Conservation (phyloP, 2,797 vertebrate genomes). For the Tinamus major region DNA sequence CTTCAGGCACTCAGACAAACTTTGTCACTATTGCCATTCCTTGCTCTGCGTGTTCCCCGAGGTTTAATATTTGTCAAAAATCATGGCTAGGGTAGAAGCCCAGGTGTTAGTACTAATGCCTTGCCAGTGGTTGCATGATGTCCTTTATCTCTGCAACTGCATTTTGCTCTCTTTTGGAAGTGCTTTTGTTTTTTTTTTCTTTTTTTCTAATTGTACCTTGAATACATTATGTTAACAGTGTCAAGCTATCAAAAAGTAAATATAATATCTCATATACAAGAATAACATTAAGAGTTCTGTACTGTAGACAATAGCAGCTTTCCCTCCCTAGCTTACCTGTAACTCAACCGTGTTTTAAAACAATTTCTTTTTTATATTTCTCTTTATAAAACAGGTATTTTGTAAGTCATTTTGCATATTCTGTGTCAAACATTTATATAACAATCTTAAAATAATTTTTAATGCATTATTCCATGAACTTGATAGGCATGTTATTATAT, state of each 20-base stretch:
- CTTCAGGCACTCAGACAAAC: constrained; percentile 34
- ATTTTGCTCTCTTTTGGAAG: not conserved
- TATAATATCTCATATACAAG: not conserved
- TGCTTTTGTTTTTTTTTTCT: not conserved
- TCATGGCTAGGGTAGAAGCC: not conserved
- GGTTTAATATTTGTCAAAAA: not conserved
- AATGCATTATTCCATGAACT: not conserved
- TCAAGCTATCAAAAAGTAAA: not conserved
- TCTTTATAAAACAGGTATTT: not conserved
- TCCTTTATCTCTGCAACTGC: not conserved
- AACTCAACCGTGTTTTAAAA: constrained; percentile 40
- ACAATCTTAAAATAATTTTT: not conserved
- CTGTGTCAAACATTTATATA: not conserved
- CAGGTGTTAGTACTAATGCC: constrained; percentile 7
- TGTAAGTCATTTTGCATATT: not conserved
- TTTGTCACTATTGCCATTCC: not conserved
- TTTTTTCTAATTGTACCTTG: not conserved
- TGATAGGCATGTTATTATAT: not conserved
- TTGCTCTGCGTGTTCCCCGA: not conserved
- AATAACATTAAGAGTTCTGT: not conserved
- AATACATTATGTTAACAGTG: not conserved
- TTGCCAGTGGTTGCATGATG: not conserved
- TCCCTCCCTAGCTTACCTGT: not conserved
- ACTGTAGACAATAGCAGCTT: not conserved
- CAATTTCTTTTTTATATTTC: not conserved